A percentile compares a stretch with the other conserved stretches of the same genome.
Evolutionary conservation across 1,140 invertebrate genomes (phyloP).

Genomic region (Adelges cooleyi): DNA sequence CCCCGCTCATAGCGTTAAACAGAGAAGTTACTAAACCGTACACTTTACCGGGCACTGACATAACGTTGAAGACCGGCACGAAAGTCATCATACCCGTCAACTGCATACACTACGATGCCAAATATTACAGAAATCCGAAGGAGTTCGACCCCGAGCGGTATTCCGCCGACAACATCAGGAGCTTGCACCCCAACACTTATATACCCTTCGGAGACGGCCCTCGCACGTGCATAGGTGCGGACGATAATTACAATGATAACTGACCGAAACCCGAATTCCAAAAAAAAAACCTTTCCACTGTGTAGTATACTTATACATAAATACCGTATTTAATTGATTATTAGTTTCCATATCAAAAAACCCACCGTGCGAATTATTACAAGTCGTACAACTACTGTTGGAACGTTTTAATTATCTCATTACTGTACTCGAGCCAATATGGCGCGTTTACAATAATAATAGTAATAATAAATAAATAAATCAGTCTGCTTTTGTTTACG

Average conservation of each 20-base stretch:
- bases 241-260: no score
- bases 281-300: no score
- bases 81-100: conserved; percentile 42
- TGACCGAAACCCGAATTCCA: no score
- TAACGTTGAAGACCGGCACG: conserved; percentile 40
- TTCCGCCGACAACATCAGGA: conserved; percentile 39
- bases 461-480: no score
- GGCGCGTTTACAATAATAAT: no score
- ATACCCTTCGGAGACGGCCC: conserved; percentile 47
- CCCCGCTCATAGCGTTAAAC: conserved; percentile 39
- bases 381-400: no score
- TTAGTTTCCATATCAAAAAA: no score
- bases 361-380: no score
- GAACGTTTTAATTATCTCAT: no score
- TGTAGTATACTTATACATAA: no score
- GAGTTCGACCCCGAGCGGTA: conserved; percentile 64
- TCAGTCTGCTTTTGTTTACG: conserved; percentile 32
- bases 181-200: conserved; percentile 36
- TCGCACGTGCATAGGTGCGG: conserved; percentile 41
- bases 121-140: conserved; percentile 55
- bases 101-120: conserved; percentile 47
- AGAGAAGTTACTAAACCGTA: conserved; percentile 41
- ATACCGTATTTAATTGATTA: no score
- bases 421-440: no score
- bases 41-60: conserved; percentile 40